phyloP scores from a whole-genome alignment of 2,113 vertebrate species.

The Macroglossus sobrinus region DNA sequence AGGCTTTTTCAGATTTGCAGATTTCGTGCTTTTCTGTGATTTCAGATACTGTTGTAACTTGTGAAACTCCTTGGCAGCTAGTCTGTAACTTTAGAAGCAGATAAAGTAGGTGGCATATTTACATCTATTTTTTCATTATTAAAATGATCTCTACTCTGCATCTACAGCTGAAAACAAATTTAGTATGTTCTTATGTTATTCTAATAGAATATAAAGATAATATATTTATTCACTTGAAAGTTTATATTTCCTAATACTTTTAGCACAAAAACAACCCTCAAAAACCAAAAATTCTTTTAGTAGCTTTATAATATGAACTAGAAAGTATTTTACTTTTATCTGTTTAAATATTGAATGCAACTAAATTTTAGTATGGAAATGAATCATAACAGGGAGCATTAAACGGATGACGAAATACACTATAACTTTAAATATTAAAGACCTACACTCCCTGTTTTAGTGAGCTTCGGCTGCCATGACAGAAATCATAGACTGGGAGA shows the following conservation, averaged over 20 bases:
- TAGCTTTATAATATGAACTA: conserved; percentile 35
- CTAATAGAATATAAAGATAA: conserved; percentile 72
- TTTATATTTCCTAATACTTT: conserved; percentile 70
- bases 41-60: conserved; percentile 62
- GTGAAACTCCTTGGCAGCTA: conserved; percentile 62
- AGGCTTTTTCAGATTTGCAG: conserved; percentile 41
- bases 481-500: not conserved
- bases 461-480: not conserved
- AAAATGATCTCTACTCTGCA: conserved; percentile 71
- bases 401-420: not conserved
- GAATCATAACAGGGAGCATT: not conserved
- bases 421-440: not conserved
- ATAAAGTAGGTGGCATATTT: conserved; percentile 58
- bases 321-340: not conserved
- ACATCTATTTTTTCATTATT: conserved; percentile 70
- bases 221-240: conserved; percentile 71
- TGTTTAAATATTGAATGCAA: conserved; percentile 15
- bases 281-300: conserved; percentile 57
- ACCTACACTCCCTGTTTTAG: not conserved
- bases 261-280: conserved; percentile 68
- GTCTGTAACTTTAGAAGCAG: conserved; percentile 69
- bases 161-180: conserved; percentile 76
- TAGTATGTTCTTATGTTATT: conserved; percentile 78
- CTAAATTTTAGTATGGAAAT: not conserved
- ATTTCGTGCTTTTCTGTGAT: conserved; percentile 24